phyloP scores from a whole-genome alignment of 2,888 invertebrate genomes.

The Pyralis farinalis region DNA sequence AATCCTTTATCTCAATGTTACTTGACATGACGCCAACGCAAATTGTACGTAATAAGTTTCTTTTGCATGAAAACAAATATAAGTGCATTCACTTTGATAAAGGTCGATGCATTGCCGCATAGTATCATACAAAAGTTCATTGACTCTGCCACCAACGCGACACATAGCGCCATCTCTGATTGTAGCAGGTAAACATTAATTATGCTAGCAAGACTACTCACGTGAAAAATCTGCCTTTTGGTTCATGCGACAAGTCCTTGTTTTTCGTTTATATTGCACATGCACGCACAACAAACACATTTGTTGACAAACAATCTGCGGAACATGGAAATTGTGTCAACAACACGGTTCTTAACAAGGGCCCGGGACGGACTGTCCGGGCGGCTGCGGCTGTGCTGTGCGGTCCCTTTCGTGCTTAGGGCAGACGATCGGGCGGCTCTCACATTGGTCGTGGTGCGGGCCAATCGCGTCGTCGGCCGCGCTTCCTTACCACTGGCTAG shows the following conservation, averaged over 20 bases:
- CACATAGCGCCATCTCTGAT: constrained; percentile 68
- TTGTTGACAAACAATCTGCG: constrained; percentile 49
- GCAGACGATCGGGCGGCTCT: constrained; percentile 38
- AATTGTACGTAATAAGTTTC: constrained; percentile 9
- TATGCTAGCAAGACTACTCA: constrained; percentile 53
- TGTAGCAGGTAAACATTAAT: constrained; percentile 32
- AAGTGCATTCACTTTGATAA: constrained; percentile 38
- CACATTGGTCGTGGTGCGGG: constrained; percentile 49
- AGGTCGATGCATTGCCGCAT: constrained; percentile 33
- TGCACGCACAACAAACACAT: constrained; percentile 45
- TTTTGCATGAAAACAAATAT: constrained; percentile 27
- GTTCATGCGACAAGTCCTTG: constrained; percentile 36
- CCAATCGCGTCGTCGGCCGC: constrained; percentile 49
- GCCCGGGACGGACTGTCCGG: constrained; percentile 64
- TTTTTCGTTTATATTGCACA: constrained; percentile 41
- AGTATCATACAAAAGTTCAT: constrained; percentile 51
- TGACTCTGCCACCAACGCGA: constrained; percentile 49
- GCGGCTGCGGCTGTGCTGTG: too few species aligned
- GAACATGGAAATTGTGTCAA: constrained; percentile 43
- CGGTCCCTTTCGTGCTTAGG: constrained; percentile 68
- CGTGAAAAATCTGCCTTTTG: constrained; percentile 45
- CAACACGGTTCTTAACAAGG: constrained; percentile 61
- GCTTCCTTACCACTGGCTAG: constrained; percentile 48
- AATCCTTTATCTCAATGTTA: not conserved
- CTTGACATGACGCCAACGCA: not conserved